Percentiles rank a stretch among this genome's conserved stretches.
Evolutionary conservation across 1,140 invertebrate species (phyloP).

Genomic region (Arctopsyche grandis): DNA sequence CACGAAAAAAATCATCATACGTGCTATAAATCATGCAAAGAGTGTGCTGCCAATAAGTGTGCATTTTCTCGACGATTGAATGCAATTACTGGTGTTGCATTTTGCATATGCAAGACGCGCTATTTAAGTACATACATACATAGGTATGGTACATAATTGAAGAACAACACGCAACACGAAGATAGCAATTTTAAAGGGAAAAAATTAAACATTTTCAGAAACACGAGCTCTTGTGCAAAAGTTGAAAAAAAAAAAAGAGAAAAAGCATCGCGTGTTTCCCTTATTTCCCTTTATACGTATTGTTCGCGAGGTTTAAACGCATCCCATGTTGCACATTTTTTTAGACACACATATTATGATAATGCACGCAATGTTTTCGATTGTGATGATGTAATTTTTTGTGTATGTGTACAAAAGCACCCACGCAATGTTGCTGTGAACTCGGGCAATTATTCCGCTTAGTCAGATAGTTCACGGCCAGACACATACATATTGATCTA

Average conservation of each 20-base stretch:
- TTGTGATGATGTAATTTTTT: not conserved
- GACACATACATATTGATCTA: not conserved
- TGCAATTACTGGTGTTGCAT: constrained; percentile 16
- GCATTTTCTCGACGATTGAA: constrained; percentile 17
- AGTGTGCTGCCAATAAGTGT: not conserved
- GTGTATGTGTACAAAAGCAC: not conserved
- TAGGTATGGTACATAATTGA: constrained; percentile 1
- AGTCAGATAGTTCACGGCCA: constrained; percentile 1
- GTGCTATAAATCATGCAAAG: too few relatives aligned
- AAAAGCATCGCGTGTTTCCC: not conserved
- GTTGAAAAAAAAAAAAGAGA: not conserved
- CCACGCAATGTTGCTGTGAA: not conserved
- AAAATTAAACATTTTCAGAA: not conserved
- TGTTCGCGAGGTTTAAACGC: not conserved
- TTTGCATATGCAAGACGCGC: constrained; percentile 12
- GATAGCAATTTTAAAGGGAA: not conserved
- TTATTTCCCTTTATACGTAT: not conserved
- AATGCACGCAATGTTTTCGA: not conserved
- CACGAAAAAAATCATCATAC: too few relatives aligned
- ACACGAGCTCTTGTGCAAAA: not conserved
- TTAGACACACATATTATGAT: not conserved
- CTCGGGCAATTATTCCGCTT: constrained; percentile 1
- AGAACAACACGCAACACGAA: constrained; percentile 14
- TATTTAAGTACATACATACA: not conserved
- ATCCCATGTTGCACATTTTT: not conserved